Evolutionary conservation across 2,888 invertebrate genomes (phyloP), one percentile per base, ranked within the genome.

Genomic region (Pediacus dermestoides): DNA sequence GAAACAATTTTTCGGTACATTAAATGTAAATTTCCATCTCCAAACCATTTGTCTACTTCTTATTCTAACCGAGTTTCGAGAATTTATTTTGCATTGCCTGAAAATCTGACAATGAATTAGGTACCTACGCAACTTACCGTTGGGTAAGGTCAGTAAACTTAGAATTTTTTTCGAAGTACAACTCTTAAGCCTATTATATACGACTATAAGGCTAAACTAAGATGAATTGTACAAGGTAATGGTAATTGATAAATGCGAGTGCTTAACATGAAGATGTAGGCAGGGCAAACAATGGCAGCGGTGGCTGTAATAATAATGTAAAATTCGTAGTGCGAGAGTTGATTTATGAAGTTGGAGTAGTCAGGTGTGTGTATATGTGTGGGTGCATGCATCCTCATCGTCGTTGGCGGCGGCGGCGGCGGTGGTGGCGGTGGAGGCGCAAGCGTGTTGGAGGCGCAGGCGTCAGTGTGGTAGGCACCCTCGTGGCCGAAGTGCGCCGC

Each of bases 401-500:
- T n/a, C 16, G 30, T 39, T 41, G 46, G 41, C n/a, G n/a, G 50
- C 42, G 54, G 58, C 62, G 64, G 64, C 50, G 46, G 60, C 61
- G 59, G 27, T 35, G 37, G 10, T 15, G 30, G 41, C 42, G 46
- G 41, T n/a, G n/a, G 50, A 41, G 54, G 58, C 62, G 64, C 64
- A 50, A 46, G 60, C 61, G 59, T 53, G 48, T 44, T 39, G 43
- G 42, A 44, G 55, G 57, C 64, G 64, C 63, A 53, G 50, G 64
- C 67, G 66, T 61, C 60, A 49, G 57, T 54, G 53, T 47, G 55
- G 55, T 46, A 53, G 53, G 55, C 60, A 57, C 63, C 61, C 66
- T 63, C 66, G 66, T 63, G 65, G 65, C 58, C 55, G 57, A 54
- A 57, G 57, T 58, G 58, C 64, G 63, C 60, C 63, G 64, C 63